A percentile compares a stretch with the other conserved stretches of the same genome.
phyloP scores from a whole-genome alignment of 2,888 invertebrate genomes.

The Volucella inanis region DNA sequence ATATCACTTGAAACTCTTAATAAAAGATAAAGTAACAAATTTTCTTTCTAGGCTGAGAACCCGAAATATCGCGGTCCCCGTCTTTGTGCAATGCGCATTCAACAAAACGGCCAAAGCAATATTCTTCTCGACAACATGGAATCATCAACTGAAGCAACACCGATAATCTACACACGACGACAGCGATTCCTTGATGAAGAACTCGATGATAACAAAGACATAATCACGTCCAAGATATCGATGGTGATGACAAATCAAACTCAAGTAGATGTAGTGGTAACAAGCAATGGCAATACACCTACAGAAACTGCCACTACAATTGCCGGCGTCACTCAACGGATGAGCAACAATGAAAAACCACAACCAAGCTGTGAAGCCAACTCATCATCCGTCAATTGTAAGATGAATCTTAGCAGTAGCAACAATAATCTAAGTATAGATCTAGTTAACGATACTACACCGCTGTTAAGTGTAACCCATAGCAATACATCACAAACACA shows the following conservation, averaged over 20 bases:
- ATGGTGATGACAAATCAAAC: conserved; percentile 66
- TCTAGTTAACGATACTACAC: conserved; percentile 66
- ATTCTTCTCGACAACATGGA: conserved; percentile 91
- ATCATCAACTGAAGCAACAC: conserved; percentile 85
- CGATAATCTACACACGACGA: conserved; percentile 88
- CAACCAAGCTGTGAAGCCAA: conserved; percentile 57
- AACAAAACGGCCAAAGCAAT: conserved; percentile 91
- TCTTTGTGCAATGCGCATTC: conserved; percentile 90
- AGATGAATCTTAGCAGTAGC: conserved; percentile 67
- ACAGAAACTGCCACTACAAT: conserved; percentile 59
- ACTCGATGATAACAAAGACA: conserved; percentile 82
- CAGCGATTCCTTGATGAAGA: conserved; percentile 83
- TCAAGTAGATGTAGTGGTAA: conserved; percentile 56
- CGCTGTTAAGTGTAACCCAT: conserved; percentile 75
- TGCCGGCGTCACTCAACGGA: conserved; percentile 49
- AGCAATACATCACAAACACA: conserved; percentile 49
- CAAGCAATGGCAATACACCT: conserved; percentile 45
- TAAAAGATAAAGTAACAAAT: neutral
- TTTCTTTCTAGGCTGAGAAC: conserved; percentile 82
- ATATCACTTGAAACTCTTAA: conserved; percentile 5
- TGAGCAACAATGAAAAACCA: conserved; percentile 44
- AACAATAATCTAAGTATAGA: conserved; percentile 72
- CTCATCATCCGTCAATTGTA: conserved; percentile 56
- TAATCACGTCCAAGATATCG: conserved; percentile 81
- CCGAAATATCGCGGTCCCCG: conserved; percentile 86